Conservation (phyloP, 2,888 invertebrate species). For the Euphydryas editha region DNA sequence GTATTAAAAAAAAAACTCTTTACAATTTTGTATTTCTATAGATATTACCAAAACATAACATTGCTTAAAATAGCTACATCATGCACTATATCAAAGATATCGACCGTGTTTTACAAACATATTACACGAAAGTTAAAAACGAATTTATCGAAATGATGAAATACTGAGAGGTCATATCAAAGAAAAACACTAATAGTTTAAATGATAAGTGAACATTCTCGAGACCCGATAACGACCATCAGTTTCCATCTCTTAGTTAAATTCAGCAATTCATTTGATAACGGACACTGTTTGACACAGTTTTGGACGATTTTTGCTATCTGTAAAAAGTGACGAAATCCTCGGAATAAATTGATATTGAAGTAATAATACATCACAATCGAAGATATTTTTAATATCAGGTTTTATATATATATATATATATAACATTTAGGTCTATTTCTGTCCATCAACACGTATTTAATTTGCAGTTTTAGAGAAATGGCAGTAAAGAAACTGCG, state of each 20-base stretch:
- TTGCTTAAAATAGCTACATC: too few relatives aligned
- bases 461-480: too few relatives aligned
- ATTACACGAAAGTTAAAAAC: slow-evolving; percentile 9
- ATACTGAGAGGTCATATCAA: slow-evolving; percentile 14
- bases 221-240: slow-evolving; percentile 21
- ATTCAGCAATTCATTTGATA: slow-evolving; percentile 5
- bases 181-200: slow-evolving; percentile 13
- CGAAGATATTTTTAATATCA: too few relatives aligned
- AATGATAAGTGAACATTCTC: slow-evolving; percentile 11
- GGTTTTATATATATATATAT: too few relatives aligned
- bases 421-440: too few relatives aligned
- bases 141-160: slow-evolving; percentile 22
- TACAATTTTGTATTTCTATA: too few relatives aligned
- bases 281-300: slow-evolving; percentile 12
- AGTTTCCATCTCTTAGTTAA: slow-evolving; percentile 14
- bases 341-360: neutral
- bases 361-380: too few relatives aligned
- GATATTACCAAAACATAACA: too few relatives aligned
- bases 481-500: too few relatives aligned
- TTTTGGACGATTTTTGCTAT: slow-evolving; percentile 3
- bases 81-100: neutral
- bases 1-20: too few relatives aligned
- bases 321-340: neutral
- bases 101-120: neutral
- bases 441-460: too few relatives aligned